Conservation (phyloP, 1,140 invertebrate species). For the Augochlora pura region DNA sequence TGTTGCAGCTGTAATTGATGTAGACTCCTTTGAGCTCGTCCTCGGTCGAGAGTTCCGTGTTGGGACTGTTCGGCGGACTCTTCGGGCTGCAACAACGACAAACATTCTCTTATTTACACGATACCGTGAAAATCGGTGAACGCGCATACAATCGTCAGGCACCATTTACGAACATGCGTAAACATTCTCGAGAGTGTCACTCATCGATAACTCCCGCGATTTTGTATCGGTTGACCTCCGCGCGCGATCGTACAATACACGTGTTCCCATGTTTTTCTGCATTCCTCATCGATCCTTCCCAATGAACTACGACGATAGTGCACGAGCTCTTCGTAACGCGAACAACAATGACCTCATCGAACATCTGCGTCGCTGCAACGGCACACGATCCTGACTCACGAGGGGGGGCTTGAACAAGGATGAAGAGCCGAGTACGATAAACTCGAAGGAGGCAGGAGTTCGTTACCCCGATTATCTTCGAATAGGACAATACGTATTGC, state of each 20-base stretch:
- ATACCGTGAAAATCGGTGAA: background rate
- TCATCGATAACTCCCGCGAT: background rate
- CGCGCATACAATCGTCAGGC: too few relatives aligned
- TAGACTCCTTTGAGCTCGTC: slow-evolving; percentile 90
- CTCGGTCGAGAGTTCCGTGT: slow-evolving; percentile 88
- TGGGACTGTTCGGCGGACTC: slow-evolving; percentile 94
- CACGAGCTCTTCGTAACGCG: too few relatives aligned
- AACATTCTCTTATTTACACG: slow-evolving; percentile 8
- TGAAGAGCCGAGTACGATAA: too few relatives aligned
- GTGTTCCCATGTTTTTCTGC: background rate
- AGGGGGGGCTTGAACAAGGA: too few relatives aligned
- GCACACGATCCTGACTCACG: too few relatives aligned
- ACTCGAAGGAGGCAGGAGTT: background rate
- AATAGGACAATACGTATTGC: background rate
- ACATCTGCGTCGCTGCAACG: slow-evolving; percentile 5
- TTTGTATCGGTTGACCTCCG: background rate
- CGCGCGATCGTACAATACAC: slow-evolving; percentile 10
- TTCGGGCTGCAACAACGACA: slow-evolving; percentile 86
- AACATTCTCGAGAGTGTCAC: background rate
- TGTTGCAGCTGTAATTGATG: slow-evolving; percentile 87
- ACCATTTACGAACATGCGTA: too few relatives aligned
- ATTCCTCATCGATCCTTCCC: background rate
- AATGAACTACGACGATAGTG: background rate
- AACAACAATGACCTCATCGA: slow-evolving; percentile 9
- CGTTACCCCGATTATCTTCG: slow-evolving; percentile 5